Base-by-base conservation (phyloP, 2,113 vertebrate genomes). In the Ictidomys tridecemlineatus region DNA sequence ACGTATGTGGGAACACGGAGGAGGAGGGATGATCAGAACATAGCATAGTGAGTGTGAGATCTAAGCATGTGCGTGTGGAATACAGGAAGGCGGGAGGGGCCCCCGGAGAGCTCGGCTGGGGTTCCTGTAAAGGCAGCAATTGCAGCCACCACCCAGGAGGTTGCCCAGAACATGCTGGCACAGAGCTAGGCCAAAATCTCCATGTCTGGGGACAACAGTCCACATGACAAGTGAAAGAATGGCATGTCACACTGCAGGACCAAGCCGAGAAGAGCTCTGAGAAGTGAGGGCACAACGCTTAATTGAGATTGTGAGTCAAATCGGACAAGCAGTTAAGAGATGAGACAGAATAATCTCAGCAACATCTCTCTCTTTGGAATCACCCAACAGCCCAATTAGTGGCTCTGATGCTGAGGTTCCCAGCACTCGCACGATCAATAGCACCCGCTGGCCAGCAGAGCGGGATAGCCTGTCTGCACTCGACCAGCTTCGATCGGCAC, bases 401-500 rank as follows among this genome's bases (percentile, higher is more conserved):
- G 39, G 86, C 11, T 28, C 90, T 61, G 93, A 70, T 18, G 16
- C 53, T 3, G 39, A 88, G 91, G 8, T 12, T 92, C 96, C 97
- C 83, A 37, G 16, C 10, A 0, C 76, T 61, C 91, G 39, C 67
- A 45, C 8, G 0, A 77, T 96, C 96, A 13, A 98, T 80, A 92
- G 1, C 63, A 93, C 92, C 74, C 91, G 91, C 32, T 90, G 95
- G 96, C 94, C 95, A 70, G 89, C 95, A 61, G 69, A 32, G 74
- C 70, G 58, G 85, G 61, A 63, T 63, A 9, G 91, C 89, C 85
- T 61, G 86, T 93, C 95, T 74, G 30, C 69, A 85, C 97, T 92
- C 94, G 63, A 24, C 4, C 37, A 17, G 93, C 94, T 97, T 97
- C 93, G 32, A 98, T 97, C 95, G 82, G 96, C 97, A 92, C 96